Evolutionary conservation across 2,113 vertebrate species (phyloP), one percentile per base, ranked within the genome.

Genomic region (Lasiurus cinereus): DNA sequence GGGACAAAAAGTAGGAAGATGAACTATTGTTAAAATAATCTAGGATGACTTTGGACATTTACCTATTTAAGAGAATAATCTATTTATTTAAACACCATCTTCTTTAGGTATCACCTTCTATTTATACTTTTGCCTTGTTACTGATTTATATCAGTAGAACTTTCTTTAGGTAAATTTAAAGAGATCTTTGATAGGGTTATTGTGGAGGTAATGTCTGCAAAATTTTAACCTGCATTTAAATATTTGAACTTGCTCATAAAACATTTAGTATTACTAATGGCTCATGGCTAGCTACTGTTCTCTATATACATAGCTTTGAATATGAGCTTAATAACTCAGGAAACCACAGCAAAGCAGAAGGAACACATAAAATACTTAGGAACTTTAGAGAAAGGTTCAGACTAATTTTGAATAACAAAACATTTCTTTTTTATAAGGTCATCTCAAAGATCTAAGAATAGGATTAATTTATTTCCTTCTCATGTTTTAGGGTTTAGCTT

Each of bases 331-430:
- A 15, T 74, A 67, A 82, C 21, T 92, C 6, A 54, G 48, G 18
- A 94, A 50, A 70, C 52, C 27, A 95, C 43, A 33, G 5, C 46
- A 18, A 72, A 79, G 18, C 50, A 76, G 19, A 83, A 77, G 62
- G 33, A 76, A 29, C 12, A 76, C 27, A 76, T 54, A 15, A 76
- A 74, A 66, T 33, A 33, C 59, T 92, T 69, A 80, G 64, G 18
- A 72, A 87, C 43, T 87, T 73, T 93, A 93, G n/a, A 21, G 43
- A 88, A 73, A 82, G 27, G 14, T 19, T 82, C 43, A 64, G 27
- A 73, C 19, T 72, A 74, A 87, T 67, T 87, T 10, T 48, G 31
- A 82, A 74, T 74, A 74, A 94, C 14, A 87, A 73, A 74, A 67
- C 11, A 7, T 76, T 74, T n/a, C 19, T 66, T 72, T 76, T 88